Evolutionary conservation across 2,113 vertebrate genomes (phyloP).

Genomic region (Alectura lathami): DNA sequence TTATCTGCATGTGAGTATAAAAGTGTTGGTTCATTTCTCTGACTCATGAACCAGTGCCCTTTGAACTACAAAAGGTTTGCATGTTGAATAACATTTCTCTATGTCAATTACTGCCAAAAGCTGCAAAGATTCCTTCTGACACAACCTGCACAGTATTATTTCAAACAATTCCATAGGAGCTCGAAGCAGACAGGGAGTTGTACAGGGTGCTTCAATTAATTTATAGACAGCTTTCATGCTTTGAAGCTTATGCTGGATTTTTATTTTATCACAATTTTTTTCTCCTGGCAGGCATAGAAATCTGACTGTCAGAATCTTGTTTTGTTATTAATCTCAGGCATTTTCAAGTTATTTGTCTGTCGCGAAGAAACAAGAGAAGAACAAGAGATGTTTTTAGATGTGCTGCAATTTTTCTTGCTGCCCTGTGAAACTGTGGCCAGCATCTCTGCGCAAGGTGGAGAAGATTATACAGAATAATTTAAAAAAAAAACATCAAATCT

Average conservation of each 20-base stretch:
- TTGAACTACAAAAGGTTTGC: neutral
- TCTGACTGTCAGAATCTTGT: neutral
- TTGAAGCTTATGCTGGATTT: neutral
- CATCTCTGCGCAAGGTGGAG: neutral
- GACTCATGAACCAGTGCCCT: neutral
- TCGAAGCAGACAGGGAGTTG: neutral
- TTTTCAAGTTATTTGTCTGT: neutral
- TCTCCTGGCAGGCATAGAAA: too few species aligned
- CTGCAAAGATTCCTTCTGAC: neutral
- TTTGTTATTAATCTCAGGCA: neutral
- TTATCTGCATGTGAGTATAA: neutral
- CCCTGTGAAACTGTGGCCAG: accelerated
- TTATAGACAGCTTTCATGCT: neutral
- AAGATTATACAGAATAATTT: neutral
- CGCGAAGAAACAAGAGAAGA: neutral
- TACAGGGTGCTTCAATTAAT: neutral
- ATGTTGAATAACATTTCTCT: neutral
- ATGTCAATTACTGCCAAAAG: neutral
- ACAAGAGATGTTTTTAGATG: neutral
- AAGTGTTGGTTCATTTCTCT: neutral
- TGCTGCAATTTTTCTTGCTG: neutral
- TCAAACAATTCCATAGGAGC: too few species aligned
- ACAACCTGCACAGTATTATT: neutral
- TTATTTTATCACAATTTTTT: neutral
- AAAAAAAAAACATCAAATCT: neutral